A percentile compares a stretch with the other conserved stretches of the same genome.
These are phyloP conservation scores for Turritopsis rubra DNA, from an alignment of 30 jellyfish, hydroid and myxozoan genomes.

Conservation along the genomic window DNA sequence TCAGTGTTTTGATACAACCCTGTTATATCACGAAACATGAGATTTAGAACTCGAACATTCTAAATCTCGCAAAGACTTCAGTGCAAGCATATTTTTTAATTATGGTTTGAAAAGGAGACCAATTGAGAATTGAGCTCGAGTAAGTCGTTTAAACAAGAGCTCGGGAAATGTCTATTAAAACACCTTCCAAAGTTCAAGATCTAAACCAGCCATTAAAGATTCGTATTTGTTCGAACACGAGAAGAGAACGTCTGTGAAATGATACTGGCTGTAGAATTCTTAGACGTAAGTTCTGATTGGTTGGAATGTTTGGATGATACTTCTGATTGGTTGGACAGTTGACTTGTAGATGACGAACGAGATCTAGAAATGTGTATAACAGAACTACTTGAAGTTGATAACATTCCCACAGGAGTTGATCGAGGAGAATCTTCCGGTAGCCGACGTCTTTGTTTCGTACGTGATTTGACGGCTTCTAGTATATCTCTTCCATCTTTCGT, in stretches of 20 bases:
- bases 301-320: not conserved
- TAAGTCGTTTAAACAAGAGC: no score
- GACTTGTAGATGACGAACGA: conserved; percentile 79
- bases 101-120: no score
- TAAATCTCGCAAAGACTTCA: no score
- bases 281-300: not conserved
- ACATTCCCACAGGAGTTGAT: conserved; percentile 73
- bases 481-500: conserved; percentile 87
- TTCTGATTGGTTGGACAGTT: conserved; percentile 10
- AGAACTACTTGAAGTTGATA: conserved; percentile 50
- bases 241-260: not conserved
- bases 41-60: no score
- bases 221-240: not conserved
- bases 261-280: not conserved
- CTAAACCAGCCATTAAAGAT: no score
- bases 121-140: no score
- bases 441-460: conserved; percentile 73
- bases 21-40: no score
- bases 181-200: not conserved
- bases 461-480: conserved; percentile 73
- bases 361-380: conserved; percentile 62
- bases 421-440: conserved; percentile 75
- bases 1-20: no score
- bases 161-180: no score
- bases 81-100: no score